Evolutionary conservation across 1,140 invertebrate species (phyloP).

Genomic region (Atta cephalotes): DNA sequence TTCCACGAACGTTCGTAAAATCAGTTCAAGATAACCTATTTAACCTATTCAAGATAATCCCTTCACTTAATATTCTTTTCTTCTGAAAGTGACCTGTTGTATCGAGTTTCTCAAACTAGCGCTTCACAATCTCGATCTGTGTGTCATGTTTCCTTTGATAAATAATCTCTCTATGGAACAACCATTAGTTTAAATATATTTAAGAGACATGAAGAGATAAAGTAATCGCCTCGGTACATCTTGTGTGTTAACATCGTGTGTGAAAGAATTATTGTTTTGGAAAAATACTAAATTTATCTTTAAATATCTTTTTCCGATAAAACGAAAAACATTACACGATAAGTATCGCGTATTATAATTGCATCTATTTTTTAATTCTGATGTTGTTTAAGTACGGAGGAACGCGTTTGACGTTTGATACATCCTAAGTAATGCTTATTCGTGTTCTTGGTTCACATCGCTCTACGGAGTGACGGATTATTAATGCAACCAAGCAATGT

Average conservation of each 20-base stretch:
- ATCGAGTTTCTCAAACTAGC: constrained; percentile 63
- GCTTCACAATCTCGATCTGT: constrained; percentile 6
- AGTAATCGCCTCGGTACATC: constrained; percentile 19
- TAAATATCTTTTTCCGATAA: not conserved
- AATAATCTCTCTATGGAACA: constrained; percentile 37
- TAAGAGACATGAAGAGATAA: not conserved
- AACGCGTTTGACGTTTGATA: not conserved
- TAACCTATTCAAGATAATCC: constrained; percentile 1
- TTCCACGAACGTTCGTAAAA: constrained; percentile 34
- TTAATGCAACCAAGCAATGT: constrained; percentile 65
- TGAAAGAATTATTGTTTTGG: not conserved
- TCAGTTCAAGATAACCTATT: constrained; percentile 46
- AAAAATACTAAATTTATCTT: not conserved
- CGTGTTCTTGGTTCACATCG: constrained; percentile 30
- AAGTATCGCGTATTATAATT: not conserved
- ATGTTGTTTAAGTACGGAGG: not conserved
- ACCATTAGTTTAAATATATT: constrained; percentile 5
- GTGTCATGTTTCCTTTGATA: constrained; percentile 38
- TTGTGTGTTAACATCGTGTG: not conserved
- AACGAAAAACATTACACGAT: not conserved
- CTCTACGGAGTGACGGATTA: constrained; percentile 66
- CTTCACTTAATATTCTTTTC: constrained; percentile 64
- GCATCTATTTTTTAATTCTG: not conserved
- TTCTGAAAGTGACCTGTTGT: constrained; percentile 27
- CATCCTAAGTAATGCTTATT: constrained; percentile 43